phyloP scores from a whole-genome alignment of 35 echinoderm and acorn worm genomes.

The Diadema setosum region DNA sequence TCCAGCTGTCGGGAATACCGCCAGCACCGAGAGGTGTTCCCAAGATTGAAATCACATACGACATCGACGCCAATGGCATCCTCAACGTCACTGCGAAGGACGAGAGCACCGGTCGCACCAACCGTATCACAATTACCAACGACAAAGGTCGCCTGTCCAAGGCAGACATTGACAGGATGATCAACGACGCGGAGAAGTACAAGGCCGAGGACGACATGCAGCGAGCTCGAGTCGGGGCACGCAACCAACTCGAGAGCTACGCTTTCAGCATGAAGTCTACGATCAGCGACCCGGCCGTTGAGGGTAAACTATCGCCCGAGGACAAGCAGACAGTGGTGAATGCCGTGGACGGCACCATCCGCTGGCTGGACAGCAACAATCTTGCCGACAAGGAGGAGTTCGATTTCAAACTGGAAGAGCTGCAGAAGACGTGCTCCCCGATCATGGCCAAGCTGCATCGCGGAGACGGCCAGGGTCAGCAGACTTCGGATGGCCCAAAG shows the following conservation, averaged over 20 bases:
- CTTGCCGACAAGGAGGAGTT: slow-evolving; percentile 91
- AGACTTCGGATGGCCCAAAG: slow-evolving; percentile 41
- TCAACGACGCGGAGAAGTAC: slow-evolving; percentile 73
- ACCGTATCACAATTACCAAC: slow-evolving; percentile 91
- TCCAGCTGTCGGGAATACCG: slow-evolving; percentile 86
- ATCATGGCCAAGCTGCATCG: slow-evolving; percentile 90
- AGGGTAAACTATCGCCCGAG: slow-evolving; percentile 42
- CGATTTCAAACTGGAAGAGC: slow-evolving; percentile 70
- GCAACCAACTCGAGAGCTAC: slow-evolving; percentile 86
- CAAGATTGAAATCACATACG: slow-evolving; percentile 91
- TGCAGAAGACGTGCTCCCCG: slow-evolving; percentile 83
- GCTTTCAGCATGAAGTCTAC: slow-evolving; percentile 78
- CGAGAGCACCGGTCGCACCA: slow-evolving; percentile 71
- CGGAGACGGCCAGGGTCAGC: neutral
- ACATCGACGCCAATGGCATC: slow-evolving; percentile 98
- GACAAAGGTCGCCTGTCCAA: slow-evolving; percentile 91
- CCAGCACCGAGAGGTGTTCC: slow-evolving; percentile 98
- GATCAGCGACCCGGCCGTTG: slow-evolving; percentile 49
- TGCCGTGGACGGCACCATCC: slow-evolving; percentile 58
- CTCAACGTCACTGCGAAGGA: slow-evolving; percentile 94
- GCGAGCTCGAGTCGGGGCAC: slow-evolving; percentile 42
- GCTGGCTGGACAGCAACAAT: slow-evolving; percentile 80
- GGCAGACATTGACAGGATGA: slow-evolving; percentile 83
- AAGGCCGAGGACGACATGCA: slow-evolving; percentile 88
- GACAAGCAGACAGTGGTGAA: slow-evolving; percentile 72